These are phyloP conservation scores for Leistus spinibarbis DNA, from an alignment of 2,888 invertebrate species.

Conservation along the genomic window DNA sequence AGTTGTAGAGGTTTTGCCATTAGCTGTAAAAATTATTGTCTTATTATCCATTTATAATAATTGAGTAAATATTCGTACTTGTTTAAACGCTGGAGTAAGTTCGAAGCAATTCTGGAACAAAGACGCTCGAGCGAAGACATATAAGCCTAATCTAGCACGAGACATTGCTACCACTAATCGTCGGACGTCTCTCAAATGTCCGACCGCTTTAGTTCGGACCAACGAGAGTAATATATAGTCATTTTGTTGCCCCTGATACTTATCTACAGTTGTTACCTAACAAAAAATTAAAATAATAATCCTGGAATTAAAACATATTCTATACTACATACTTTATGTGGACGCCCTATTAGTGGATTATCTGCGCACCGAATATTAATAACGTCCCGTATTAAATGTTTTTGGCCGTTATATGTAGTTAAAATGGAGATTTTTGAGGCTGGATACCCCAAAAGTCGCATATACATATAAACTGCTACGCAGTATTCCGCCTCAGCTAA, in stretches of 20 bases:
- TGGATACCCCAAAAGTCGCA: slow-evolving; percentile 96
- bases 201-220: slow-evolving; percentile 96
- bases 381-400: slow-evolving; percentile 95
- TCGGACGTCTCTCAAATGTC: slow-evolving; percentile 94
- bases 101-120: slow-evolving; percentile 98
- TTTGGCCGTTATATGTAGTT: slow-evolving; percentile 99
- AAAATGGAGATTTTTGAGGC: slow-evolving; percentile 95
- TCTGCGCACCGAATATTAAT: slow-evolving; percentile 90
- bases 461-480: slow-evolving; percentile 97
- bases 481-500: slow-evolving; percentile 92
- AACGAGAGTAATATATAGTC: slow-evolving; percentile 96
- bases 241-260: slow-evolving; percentile 99
- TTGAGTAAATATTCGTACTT: slow-evolving; percentile 61
- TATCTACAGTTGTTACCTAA: slow-evolving; percentile 93
- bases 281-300: slow-evolving; percentile 26
- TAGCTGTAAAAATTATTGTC: no score
- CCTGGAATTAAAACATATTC: no score
- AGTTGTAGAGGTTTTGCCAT: slow-evolving; percentile 81
- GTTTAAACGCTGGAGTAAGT: slow-evolving; percentile 92
- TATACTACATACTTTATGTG: slow-evolving; percentile 88
- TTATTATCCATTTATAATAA: no score
- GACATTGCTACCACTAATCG: slow-evolving; percentile 98
- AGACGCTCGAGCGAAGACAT: slow-evolving; percentile 90
- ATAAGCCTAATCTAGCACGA: slow-evolving; percentile 93
- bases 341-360: slow-evolving; percentile 93